These are phyloP conservation scores for Erythrolamprus reginae DNA, from an alignment of 2,113 vertebrate species.

Conservation along the genomic window DNA sequence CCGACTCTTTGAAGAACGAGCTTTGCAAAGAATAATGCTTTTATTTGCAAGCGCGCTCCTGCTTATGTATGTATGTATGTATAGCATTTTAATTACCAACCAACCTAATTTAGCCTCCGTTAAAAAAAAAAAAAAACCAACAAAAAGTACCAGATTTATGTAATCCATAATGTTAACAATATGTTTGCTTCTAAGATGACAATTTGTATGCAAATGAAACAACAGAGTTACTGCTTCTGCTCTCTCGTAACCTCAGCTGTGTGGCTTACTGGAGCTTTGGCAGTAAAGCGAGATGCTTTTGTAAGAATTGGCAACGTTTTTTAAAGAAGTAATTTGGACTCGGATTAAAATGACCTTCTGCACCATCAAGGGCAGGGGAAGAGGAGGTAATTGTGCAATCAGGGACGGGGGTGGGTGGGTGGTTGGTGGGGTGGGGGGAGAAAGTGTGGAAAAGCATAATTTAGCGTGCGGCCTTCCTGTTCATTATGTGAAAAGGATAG, in stretches of 20 bases:
- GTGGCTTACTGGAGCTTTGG: conserved; percentile 35
- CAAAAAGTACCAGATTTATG: conserved; percentile 34
- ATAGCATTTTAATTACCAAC: neutral
- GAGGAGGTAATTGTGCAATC: neutral
- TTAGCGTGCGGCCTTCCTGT: neutral
- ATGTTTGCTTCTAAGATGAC: conserved; percentile 45
- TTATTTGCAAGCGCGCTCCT: neutral
- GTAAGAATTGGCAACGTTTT: conserved; percentile 52
- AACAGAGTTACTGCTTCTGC: conserved; percentile 19
- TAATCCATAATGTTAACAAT: conserved; percentile 39
- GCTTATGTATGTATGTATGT: neutral
- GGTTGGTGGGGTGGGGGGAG: no score
- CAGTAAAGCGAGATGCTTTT: conserved; percentile 34
- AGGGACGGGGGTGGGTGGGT: neutral
- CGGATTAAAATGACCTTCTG: conserved; percentile 51
- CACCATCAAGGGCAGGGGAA: conserved; percentile 34
- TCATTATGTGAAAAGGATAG: conserved; percentile 23
- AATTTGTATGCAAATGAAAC: conserved; percentile 53
- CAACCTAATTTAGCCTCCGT: neutral
- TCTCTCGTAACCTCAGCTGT: conserved; percentile 34
- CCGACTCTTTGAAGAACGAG: neutral
- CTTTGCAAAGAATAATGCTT: neutral
- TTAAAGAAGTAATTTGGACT: conserved; percentile 36
- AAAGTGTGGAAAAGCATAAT: conserved; percentile 23
- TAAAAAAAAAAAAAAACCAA: neutral